Base-by-base conservation (phyloP, 2,797 vertebrate species). In the Bovichtus variegatus region DNA sequence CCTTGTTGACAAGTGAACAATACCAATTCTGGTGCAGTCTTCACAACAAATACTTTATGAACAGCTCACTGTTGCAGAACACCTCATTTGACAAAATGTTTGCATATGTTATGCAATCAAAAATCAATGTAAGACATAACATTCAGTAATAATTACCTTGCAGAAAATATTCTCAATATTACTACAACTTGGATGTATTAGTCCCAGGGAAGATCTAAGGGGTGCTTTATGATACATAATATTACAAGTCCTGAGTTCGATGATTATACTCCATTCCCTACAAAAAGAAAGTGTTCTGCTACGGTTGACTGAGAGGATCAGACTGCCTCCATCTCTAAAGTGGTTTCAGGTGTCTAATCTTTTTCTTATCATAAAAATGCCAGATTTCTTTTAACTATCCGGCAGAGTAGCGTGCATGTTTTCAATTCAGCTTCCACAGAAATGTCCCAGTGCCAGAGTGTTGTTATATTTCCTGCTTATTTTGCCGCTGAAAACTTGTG, bases 1-100 rank as follows among this genome's bases (percentile, higher is more conserved):
- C 62, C 62, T 78, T 72, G 46, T 83, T 78, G 77, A 82, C 81
- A 72, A 83, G 69, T 73, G 74, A 84, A 76, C 73, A 91, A 76
- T 73, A 60, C 27, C 47, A 60, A 15, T 72, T 55, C 10, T 15
- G 4, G 36, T 34, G 38, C 34, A 62, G 23, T 36, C 27, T 67
- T 60, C 41, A 19, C 31, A 73, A 51, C 59, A 68, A 68, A 53
- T 29, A 2, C 50, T 62, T 19, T 46, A 15, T 44, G 19, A 4
- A 54, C 18, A 27, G 40, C 15, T 62, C 44, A 51, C 15, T 34
- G 18, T 38, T 36, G 41, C 43, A 47, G 40, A 38, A 69, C 63
- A 51, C 19, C 16, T 61, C 21, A 74, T 25, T 6, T 62, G 16
- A 73, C 40, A 25, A 43, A 6, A 44, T 16, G 36, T 65, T 57